Evolutionary conservation across 2,113 vertebrate genomes (phyloP), one percentile per base, ranked within the genome.

Genomic region (Micromys minutus): DNA sequence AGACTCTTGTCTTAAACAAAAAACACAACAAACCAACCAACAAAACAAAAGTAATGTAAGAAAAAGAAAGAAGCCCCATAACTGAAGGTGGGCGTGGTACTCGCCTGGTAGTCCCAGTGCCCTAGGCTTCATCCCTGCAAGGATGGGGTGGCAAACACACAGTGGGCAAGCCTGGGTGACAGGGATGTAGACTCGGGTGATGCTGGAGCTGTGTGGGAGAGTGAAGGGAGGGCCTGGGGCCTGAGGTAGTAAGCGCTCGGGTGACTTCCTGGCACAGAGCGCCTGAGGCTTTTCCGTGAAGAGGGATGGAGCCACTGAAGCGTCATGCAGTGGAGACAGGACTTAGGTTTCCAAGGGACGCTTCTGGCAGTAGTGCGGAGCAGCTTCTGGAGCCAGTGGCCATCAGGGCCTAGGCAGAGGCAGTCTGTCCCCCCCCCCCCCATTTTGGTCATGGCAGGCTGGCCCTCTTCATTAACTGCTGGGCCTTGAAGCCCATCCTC

Each of bases 361-460:
- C 22, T 47, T 39, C 31, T 72, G 71, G 85, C 42, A 31, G 45
- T n/a, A 50, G 17, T 69, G 74, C 26, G n/a, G 22, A 12, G 34
- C 34, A 50, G 55, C 34, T 5, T 3, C 42, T 11, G 36, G 71
- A 7, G 91, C 16, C 11, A 47, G 19, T 26, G 71, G 92, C 29
- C 65, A 52, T 19, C 19, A 34, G 55, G 63, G 42, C 24, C 29
- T 67, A 57, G 55, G 7, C 21, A 63, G 89, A 42, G 17, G 77
- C 36, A 0, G 24, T 36, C 8, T 10, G 47, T 29, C 15, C 24
- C 81, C 59, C 15, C 24, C 81, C 59, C 29, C 4, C 4, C 31
- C 45, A 8, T 3, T 1, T 1, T 29, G 26, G 65, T 2, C 3
- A 22, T 3, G 7, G 71, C 10, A 0, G 55, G 34, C 2, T 42